Evolutionary conservation across 2,888 invertebrate genomes (phyloP).

Genomic region (Drosophila pegasa): DNA sequence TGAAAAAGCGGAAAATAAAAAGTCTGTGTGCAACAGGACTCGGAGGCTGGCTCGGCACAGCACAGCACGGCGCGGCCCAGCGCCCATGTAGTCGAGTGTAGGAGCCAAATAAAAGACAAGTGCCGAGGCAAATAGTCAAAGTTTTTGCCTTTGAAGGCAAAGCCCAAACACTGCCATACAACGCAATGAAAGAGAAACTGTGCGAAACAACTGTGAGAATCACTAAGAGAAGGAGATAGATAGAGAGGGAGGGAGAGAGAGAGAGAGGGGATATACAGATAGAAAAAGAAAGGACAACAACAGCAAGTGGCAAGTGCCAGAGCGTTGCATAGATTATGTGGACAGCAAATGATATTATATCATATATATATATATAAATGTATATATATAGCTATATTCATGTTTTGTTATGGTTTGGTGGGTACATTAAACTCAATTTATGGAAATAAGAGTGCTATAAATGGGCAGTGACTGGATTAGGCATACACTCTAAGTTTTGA

Average conservation of each 20-base stretch:
- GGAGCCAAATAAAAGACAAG: constrained; percentile 76
- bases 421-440: constrained; percentile 11
- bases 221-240: neutral
- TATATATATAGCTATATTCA: constrained; percentile 20
- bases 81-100: constrained; percentile 46
- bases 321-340: constrained; percentile 63
- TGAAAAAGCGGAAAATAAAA: constrained; percentile 68
- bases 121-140: constrained; percentile 79
- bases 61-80: constrained; percentile 16
- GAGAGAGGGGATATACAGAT: neutral
- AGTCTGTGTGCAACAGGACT: constrained; percentile 33
- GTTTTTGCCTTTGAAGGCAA: constrained; percentile 70
- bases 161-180: constrained; percentile 23
- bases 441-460: neutral
- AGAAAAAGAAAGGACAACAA: neutral
- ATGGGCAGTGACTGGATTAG: neutral
- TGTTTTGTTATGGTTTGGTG: constrained; percentile 1
- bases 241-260: neutral
- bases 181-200: constrained; percentile 18
- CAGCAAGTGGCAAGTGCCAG: constrained; percentile 19
- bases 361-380: constrained; percentile 34
- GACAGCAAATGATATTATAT: constrained; percentile 53
- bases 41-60: constrained; percentile 16
- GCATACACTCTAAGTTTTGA: neutral
- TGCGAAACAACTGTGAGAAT: constrained; percentile 5